Base-by-base conservation (phyloP, 2,888 invertebrate species). In the Cybosia mesomella region DNA sequence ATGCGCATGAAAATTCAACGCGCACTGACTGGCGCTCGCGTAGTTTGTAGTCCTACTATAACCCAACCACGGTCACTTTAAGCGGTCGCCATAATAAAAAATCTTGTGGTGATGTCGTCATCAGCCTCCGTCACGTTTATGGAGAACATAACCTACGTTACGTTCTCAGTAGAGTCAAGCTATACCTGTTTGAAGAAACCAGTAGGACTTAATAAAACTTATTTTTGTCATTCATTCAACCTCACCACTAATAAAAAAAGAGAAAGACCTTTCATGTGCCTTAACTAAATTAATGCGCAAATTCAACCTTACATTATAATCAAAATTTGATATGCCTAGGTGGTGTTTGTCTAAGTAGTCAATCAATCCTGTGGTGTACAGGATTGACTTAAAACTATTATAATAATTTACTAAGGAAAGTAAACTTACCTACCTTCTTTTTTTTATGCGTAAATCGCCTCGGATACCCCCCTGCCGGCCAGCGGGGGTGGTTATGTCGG, bases 1-100 rank as follows among this genome's bases (percentile, higher is more conserved):
- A 64, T 71, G 73, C 74, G 74, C 78, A 74, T 72, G 67, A 74
- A 71, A 72, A 77, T 39, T 66, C 58, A 73, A 69, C 73, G 78
- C 73, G 72, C 80, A 82, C 82, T 81, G 80, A 70, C 62, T 66
- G 60, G 70, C 74, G 72, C 59, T 10, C 4, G 71, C 78, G 80
- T 78, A 70, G 63, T 62, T 63, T 74, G 68, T 68, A 57, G 70
- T 66, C 68, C 70, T 71, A 66, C 73, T 32, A n/a, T n/a, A 73
- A 72, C 49, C 55, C 18, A 57, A 64, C 62, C 64, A 64, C 65
- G 49, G 64, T 66, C 58, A 54, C 68, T 69, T 58, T 36, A 68
- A 60, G 21, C 66, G 58, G 59, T 66, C 57, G 59, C 54, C 58
- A 62, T 67, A 72, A 77, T 77, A 70, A 79, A 78, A 64, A 65